Evolutionary conservation across 2,888 invertebrate genomes (phyloP).

Genomic region (Pristionchus japonicus): DNA sequence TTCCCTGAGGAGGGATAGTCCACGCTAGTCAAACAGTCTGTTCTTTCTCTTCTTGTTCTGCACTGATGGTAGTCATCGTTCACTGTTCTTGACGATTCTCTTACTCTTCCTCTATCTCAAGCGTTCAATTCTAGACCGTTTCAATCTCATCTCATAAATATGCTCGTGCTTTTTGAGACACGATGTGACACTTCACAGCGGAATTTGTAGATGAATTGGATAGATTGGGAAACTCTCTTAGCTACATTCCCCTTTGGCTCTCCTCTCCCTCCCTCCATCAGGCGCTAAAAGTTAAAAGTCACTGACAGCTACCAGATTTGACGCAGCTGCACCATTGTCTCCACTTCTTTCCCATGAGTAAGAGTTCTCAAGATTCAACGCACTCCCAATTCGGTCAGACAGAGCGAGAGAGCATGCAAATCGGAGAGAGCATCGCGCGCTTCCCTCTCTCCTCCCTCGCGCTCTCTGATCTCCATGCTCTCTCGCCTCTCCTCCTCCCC

Average conservation of each 20-base stretch:
- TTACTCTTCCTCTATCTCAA: background rate
- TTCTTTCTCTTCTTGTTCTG: background rate
- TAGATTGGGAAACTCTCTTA: background rate
- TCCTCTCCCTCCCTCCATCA: background rate
- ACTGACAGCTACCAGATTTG: background rate
- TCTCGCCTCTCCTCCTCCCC: background rate
- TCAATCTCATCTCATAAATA: too few species aligned
- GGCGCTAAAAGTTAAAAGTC: background rate
- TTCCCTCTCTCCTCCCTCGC: background rate
- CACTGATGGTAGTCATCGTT: background rate
- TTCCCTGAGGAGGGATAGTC: background rate
- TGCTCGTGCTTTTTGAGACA: background rate
- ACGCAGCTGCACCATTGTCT: background rate
- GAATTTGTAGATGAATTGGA: too few species aligned
- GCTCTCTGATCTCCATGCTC: conserved; percentile 1
- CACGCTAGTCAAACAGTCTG: background rate
- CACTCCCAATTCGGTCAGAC: background rate
- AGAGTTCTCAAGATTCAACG: too few species aligned
- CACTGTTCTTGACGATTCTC: background rate
- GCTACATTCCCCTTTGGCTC: background rate
- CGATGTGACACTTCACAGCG: too few species aligned
- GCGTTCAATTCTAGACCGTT: too few species aligned
- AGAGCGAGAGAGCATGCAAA: background rate
- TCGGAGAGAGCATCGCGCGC: background rate
- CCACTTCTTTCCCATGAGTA: background rate